Percentiles rank a stretch among this genome's conserved stretches.
These are phyloP conservation scores for Sebastes itinus DNA, from an alignment of 2,797 vertebrate species.

Conservation along the genomic window DNA sequence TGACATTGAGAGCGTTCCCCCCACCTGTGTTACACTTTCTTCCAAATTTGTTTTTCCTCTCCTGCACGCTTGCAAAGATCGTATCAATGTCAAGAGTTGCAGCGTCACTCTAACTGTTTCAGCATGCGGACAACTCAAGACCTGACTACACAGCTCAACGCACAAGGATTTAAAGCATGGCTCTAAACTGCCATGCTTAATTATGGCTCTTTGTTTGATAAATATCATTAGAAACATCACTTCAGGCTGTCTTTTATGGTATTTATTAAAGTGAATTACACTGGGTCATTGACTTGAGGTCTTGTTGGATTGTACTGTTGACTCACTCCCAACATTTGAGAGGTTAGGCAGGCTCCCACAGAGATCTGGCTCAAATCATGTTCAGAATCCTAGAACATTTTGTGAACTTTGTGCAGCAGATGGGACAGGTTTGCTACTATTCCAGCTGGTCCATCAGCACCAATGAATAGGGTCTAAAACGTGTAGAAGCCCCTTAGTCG, in stretches of 20 bases:
- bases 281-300: not conserved
- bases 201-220: not conserved
- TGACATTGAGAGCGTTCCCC: not conserved
- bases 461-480: not conserved
- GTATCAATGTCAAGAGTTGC: not conserved
- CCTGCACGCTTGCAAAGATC: not conserved
- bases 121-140: not conserved
- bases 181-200: not conserved
- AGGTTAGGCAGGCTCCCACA: not conserved
- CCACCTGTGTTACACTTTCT: not conserved
- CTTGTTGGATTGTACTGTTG: not conserved
- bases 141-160: not conserved
- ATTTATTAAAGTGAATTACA: constrained; percentile 14
- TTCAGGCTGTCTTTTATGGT: not conserved
- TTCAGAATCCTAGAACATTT: not conserved
- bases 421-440: not conserved
- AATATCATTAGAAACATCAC: constrained; percentile 7
- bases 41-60: not conserved
- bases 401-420: not conserved
- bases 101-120: constrained; percentile 15
- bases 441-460: not conserved
- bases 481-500: not conserved
- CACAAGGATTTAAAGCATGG: not conserved
- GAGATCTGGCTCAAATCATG: not conserved
- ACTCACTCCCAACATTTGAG: constrained; percentile 1